Percentiles rank a stretch among this genome's conserved stretches.
Conservation (phyloP, 2,113 vertebrate genomes). For the Aspidoscelis tigris region DNA sequence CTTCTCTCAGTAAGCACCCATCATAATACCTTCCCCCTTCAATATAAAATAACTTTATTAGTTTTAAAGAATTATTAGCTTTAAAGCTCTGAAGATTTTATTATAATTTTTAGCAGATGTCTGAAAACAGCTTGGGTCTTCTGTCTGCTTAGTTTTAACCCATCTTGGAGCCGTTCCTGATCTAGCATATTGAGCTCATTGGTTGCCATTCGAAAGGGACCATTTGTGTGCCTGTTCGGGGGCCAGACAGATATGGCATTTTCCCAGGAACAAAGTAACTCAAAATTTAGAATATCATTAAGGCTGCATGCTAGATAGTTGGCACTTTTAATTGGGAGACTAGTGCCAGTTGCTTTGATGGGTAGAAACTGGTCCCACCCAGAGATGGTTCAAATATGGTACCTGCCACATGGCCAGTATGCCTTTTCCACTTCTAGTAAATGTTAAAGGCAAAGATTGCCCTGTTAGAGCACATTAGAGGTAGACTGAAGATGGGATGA, state of each 20-base stretch:
- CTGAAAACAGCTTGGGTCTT: conserved; percentile 42
- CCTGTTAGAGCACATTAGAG: no score
- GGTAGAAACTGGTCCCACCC: no score
- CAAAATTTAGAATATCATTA: background rate
- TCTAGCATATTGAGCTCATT: background rate
- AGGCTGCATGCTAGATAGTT: background rate
- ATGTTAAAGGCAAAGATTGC: no score
- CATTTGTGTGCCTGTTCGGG: background rate
- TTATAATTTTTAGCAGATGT: conserved; percentile 58
- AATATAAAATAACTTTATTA: conserved; percentile 61
- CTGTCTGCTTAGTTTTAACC: conserved; percentile 48
- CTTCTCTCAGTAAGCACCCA: conserved; percentile 50
- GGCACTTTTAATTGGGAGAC: background rate
- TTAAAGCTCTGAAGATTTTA: conserved; percentile 34
- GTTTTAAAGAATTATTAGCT: conserved; percentile 59
- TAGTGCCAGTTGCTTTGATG: no score
- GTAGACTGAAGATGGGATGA: no score
- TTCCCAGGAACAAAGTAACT: background rate
- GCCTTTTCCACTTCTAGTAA: no score
- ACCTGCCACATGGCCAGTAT: no score
- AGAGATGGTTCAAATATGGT: no score
- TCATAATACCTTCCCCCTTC: conserved; percentile 49
- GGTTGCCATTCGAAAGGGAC: background rate
- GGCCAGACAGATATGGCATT: background rate
- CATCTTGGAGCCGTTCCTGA: background rate